Evolutionary conservation across 2,888 invertebrate species (phyloP), one percentile per base, ranked within the genome.

Genomic region (Amiota communis): DNA sequence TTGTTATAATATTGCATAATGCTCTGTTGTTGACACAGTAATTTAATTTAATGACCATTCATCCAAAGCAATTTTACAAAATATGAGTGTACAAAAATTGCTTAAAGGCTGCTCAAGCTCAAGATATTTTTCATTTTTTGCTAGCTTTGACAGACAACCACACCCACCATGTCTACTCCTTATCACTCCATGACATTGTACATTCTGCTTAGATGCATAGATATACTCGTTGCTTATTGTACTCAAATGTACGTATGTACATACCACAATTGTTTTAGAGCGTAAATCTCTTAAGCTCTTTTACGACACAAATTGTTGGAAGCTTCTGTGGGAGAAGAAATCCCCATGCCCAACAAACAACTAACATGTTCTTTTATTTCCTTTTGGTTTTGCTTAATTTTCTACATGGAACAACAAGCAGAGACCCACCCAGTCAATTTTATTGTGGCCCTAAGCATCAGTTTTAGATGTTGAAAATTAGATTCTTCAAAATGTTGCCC

Each of bases 31-130:
- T 46, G 46, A 63, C 63, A 63, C 13, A 63, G 46, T 63, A 63
- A 63, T 63, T 63, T 36, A 63, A 63, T 63, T 63, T 63, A 63
- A 63, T 63, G 63, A 63, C 23, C 46, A 63, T 46, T 46, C 46
- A 63, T 20, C 17, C 20, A 20, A 59, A 15, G 20, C 59, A 59
- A 59, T 63, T 46, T 63, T 63, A 12, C 46, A 63, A 63, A 3
- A 23, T 11, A 9, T 8, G 11, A 20, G 11, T 36, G 11, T 36
- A 36, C 36, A 36, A 36, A 36, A 36, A 36, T 36, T 36, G 36
- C 36, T 36, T 36, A 36, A 36, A 36, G 36, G 36, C 36, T 36
- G 36, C 36, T 36, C 36, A 36, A 36, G 36, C 36, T 36, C 36
- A 36, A 36, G 36, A 36, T 36, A 6, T 36, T 36, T 36, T 36